Base-by-base conservation (phyloP, 2,888 invertebrate genomes). In the Cepaea hortensis region DNA sequence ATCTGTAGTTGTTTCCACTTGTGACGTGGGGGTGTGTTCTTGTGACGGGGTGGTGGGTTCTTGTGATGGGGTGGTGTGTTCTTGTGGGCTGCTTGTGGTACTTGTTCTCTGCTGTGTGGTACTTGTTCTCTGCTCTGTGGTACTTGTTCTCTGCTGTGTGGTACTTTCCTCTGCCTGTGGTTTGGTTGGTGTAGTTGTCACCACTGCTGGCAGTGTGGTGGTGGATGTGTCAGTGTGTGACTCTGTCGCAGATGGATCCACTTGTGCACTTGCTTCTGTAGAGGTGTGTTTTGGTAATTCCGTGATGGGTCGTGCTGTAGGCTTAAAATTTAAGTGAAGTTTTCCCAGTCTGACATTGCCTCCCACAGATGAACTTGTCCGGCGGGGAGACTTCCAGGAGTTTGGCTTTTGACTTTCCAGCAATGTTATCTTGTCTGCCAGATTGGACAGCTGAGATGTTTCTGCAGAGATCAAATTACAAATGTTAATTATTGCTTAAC, bases 391-490 rank as follows among this genome's bases (percentile, higher is more conserved):
- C n/a, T 84, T 62, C 84, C 84, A 84, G 2, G 84, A 68, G 4
- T 76, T 84, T 3, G 68, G 48, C 50, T 77, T 76, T 65, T 84
- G 84, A 46, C 6, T 65, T 23, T 84, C 84, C 35, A 7, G n/a
- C 15, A 73, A 15, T 6, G 62, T 18, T 35, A 75, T 72, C 83
- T 83, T 75, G 83, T 61, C 55, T 13, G 75, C 73, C 62, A 75
- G 15, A 18, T 75, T 82, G n/a, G 80, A 80, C 62, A 20, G 20
- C 6, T 62, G 65, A 20, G 65, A 65, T 3, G 3, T 46, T 35
- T 80, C 65, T 62, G 65, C 35, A 6, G 55, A 80, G 3, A 61
- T 1, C 20, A 50, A 50, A 55, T 55, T 55, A 55, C 55, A 55
- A 0, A 55, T 35, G 55, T 55, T 55, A 11, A 9, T 55, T 55